phyloP scores from a whole-genome alignment of 1,140 invertebrate genomes.

The Acromyrmex echinatior region DNA sequence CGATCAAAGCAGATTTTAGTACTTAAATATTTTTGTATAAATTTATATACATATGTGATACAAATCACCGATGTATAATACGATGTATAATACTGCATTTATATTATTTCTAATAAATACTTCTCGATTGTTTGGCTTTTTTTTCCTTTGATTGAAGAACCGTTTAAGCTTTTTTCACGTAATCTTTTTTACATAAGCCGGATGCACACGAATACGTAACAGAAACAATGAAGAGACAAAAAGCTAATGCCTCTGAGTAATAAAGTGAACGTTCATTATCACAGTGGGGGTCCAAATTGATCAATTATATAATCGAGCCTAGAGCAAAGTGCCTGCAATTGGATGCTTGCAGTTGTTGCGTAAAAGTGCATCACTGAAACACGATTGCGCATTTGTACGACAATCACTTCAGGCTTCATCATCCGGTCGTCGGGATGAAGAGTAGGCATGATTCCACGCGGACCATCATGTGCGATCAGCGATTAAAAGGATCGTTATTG shows the following conservation, averaged over 20 bases:
- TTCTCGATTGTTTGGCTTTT: neutral
- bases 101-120: neutral
- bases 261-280: conserved; percentile 72
- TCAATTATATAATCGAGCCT: conserved; percentile 70
- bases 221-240: conserved; percentile 56
- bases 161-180: neutral
- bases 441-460: conserved; percentile 60
- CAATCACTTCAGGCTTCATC: conserved; percentile 74
- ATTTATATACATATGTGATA: too few species aligned
- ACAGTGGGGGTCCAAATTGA: conserved; percentile 64
- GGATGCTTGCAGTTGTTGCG: neutral
- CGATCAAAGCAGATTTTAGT: too few species aligned
- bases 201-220: neutral
- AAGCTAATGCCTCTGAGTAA: conserved; percentile 50
- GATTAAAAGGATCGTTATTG: conserved; percentile 43
- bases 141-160: neutral
- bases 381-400: conserved; percentile 81
- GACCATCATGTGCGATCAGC: conserved; percentile 29
- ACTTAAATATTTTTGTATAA: too few species aligned
- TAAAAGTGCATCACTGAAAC: conserved; percentile 65
- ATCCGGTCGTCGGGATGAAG: conserved; percentile 67
- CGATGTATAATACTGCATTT: neutral
- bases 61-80: neutral
- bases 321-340: conserved; percentile 37
- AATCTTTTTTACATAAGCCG: neutral